Percentiles rank a stretch among this genome's conserved stretches.
These are phyloP conservation scores for Trachelipus rathkii DNA, from an alignment of 1,140 invertebrate genomes.

Conservation along the genomic window DNA sequence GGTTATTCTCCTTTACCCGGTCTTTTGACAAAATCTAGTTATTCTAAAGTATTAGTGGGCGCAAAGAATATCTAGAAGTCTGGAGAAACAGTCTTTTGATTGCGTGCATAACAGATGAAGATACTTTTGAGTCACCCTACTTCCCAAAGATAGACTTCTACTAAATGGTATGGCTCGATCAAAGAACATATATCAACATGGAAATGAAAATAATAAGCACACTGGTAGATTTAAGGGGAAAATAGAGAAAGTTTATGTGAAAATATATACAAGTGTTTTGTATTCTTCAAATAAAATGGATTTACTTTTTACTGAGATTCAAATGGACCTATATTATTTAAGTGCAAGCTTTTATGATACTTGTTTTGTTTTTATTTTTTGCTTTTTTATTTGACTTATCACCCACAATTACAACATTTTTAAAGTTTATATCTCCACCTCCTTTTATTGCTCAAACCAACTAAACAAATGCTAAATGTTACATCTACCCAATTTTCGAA, in stretches of 20 bases:
- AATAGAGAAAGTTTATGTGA: neutral
- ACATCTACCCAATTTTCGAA: no score
- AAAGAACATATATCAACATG: conserved; percentile 31
- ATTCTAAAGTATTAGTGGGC: conserved; percentile 31
- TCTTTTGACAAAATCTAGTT: conserved; percentile 35
- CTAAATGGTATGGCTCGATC: conserved; percentile 32
- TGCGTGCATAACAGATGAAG: conserved; percentile 23
- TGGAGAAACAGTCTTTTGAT: conserved; percentile 18
- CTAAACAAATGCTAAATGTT: no score
- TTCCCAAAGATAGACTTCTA: conserved; percentile 41
- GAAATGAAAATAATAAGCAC: conserved; percentile 14
- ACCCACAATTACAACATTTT: no score
- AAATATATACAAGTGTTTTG: no score
- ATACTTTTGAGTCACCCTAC: conserved; percentile 26
- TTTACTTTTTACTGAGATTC: no score
- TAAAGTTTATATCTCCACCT: no score
- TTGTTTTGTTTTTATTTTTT: no score
- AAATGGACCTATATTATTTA: no score
- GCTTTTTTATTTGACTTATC: no score
- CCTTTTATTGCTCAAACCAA: no score
- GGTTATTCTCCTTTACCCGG: neutral
- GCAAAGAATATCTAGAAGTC: conserved; percentile 29
- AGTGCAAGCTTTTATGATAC: no score
- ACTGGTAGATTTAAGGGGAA: conserved; percentile 29
- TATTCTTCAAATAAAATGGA: no score